Conservation (phyloP, 1,140 invertebrate species). For the Thaumatotibia leucotreta region DNA sequence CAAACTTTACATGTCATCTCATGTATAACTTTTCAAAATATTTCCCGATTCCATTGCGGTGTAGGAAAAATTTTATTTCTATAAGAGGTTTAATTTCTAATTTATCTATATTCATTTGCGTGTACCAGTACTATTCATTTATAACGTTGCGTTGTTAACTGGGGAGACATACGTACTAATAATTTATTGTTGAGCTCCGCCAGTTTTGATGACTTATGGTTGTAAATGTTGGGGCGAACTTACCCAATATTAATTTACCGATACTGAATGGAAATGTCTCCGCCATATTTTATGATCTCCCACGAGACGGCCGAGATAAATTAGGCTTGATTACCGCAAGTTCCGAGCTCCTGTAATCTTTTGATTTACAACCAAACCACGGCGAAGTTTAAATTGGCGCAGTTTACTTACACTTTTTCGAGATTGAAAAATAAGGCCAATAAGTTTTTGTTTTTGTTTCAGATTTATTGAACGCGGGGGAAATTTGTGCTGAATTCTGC, state of each 20-base stretch:
- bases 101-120: no score
- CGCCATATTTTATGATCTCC: constrained; percentile 3
- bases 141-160: no score
- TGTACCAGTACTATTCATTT: no score
- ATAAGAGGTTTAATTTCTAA: no score
- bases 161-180: no score
- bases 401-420: not conserved
- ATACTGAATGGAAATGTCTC: not conserved
- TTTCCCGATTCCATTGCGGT: no score
- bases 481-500: not conserved
- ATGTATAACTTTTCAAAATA: no score
- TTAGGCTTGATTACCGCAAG: constrained; percentile 1
- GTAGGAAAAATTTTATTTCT: no score
- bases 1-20: no score
- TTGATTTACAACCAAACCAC: not conserved
- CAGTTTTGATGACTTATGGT: no score
- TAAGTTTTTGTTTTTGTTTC: constrained; percentile 1
- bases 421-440: not conserved
- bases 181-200: no score
- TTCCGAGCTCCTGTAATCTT: not conserved
- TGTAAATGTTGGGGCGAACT: no score
- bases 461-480: not conserved
- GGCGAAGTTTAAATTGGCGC: constrained; percentile 2
- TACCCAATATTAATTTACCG: not conserved
- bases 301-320: not conserved